Conservation (phyloP, 2,797 vertebrate species). For the Varecia variegata region DNA sequence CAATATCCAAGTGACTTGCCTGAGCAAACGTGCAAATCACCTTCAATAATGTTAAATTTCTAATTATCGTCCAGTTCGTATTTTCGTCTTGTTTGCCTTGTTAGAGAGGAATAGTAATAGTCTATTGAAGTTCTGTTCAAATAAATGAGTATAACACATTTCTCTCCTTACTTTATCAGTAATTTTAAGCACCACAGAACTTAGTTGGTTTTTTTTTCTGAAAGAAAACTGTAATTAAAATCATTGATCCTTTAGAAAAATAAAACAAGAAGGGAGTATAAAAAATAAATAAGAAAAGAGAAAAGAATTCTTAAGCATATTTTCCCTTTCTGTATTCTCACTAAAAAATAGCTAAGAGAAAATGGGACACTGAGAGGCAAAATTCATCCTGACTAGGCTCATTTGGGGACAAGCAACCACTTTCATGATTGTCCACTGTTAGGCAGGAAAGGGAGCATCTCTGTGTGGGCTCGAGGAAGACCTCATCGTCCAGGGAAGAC, state of each 20-base stretch:
- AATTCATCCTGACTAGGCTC: neutral
- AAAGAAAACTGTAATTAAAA: constrained; percentile 32
- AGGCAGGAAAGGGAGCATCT: rapidly evolving
- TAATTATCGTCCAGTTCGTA: neutral
- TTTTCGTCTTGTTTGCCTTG: neutral
- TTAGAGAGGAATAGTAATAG: neutral
- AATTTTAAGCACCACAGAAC: constrained; percentile 18
- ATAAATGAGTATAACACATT: neutral
- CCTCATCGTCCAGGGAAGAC: neutral
- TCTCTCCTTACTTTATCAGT: neutral
- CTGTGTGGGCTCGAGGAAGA: rapidly evolving
- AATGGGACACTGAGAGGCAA: neutral
- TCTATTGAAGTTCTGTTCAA: neutral
- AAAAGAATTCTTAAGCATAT: neutral
- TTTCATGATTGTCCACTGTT: rapidly evolving
- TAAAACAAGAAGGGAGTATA: neutral
- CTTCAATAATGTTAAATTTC: neutral
- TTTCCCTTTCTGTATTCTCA: neutral
- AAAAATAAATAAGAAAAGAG: neutral
- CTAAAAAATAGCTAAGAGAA: neutral
- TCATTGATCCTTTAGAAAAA: neutral
- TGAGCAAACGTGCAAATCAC: neutral
- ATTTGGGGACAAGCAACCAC: neutral
- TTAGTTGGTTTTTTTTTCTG: neutral
- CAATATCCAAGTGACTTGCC: no score